phyloP scores from a whole-genome alignment of 1,140 invertebrate genomes.

The Brachionus plicatilis region DNA sequence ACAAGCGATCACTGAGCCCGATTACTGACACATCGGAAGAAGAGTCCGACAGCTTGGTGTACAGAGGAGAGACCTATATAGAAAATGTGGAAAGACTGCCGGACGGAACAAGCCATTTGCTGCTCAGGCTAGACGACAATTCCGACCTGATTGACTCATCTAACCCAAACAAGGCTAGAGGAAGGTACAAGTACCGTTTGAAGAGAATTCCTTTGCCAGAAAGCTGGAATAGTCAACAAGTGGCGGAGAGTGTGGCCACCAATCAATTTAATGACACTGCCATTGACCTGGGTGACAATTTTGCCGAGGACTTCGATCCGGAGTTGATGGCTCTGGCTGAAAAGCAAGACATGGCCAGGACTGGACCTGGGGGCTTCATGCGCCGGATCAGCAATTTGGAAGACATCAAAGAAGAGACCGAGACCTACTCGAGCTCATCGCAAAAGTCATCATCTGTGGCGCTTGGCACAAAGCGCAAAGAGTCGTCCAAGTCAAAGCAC shows the following conservation, averaged over 20 bases:
- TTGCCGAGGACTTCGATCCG: constrained; percentile 14
- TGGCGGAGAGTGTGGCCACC: not conserved
- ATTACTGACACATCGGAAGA: constrained; percentile 19
- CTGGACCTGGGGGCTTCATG: not conserved
- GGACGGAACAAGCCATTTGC: not conserved
- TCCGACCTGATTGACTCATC: not conserved
- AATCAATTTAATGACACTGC: not conserved
- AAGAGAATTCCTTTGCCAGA: constrained; percentile 2
- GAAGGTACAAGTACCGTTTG: constrained; percentile 12
- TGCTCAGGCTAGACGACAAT: not conserved
- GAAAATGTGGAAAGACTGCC: constrained; percentile 15
- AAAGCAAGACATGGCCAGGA: not conserved
- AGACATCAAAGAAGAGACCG: constrained; percentile 25
- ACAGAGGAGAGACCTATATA: constrained; percentile 6
- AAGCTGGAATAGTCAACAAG: not conserved
- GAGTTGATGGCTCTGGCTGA: not conserved
- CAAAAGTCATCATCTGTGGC: not conserved
- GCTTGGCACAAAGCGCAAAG: not conserved
- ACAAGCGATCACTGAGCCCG: not conserved
- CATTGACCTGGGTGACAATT: not conserved
- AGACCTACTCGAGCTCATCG: constrained; percentile 3
- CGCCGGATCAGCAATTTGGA: not conserved
- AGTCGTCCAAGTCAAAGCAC: constrained; percentile 8
- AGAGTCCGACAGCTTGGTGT: constrained; percentile 9
- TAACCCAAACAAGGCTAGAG: constrained; percentile 15